phyloP scores from a whole-genome alignment of 2,113 vertebrate species.

The Hippolais icterina region DNA sequence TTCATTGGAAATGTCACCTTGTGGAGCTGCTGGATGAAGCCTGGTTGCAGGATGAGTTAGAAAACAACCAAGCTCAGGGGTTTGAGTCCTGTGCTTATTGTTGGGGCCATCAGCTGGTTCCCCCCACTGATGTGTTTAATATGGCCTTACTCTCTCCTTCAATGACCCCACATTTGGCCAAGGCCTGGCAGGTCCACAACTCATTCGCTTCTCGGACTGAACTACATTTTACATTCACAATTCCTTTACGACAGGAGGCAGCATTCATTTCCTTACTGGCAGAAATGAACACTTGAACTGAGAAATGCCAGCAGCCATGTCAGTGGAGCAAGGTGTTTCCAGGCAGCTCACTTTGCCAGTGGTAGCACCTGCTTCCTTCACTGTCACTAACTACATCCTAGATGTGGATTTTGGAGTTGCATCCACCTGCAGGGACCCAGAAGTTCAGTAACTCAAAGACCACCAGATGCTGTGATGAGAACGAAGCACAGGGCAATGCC shows the following conservation, averaged over 20 bases:
- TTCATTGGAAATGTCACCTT: background rate
- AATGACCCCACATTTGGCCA: fast-evolving
- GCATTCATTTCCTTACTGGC: background rate
- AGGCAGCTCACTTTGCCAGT: background rate
- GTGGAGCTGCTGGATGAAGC: background rate
- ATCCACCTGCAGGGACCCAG: background rate
- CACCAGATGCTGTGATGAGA: conserved; percentile 47
- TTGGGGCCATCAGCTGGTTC: background rate
- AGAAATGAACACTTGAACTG: background rate
- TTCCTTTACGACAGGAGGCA: background rate
- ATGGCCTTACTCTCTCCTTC: background rate
- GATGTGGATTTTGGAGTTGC: background rate
- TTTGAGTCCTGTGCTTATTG: background rate
- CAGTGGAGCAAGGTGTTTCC: background rate
- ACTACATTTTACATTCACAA: background rate
- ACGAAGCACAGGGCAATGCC: conserved; percentile 31
- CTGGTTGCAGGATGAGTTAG: fast-evolving
- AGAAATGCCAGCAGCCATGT: background rate
- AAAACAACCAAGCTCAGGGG: background rate
- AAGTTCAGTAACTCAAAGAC: conserved; percentile 28
- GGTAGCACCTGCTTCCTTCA: background rate
- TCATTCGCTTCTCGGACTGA: background rate
- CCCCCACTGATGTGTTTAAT: background rate
- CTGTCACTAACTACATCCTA: background rate
- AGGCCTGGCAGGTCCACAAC: background rate